These are phyloP conservation scores for Gorsachius magnificus DNA, from an alignment of 2,797 vertebrate genomes.

Conservation along the genomic window DNA sequence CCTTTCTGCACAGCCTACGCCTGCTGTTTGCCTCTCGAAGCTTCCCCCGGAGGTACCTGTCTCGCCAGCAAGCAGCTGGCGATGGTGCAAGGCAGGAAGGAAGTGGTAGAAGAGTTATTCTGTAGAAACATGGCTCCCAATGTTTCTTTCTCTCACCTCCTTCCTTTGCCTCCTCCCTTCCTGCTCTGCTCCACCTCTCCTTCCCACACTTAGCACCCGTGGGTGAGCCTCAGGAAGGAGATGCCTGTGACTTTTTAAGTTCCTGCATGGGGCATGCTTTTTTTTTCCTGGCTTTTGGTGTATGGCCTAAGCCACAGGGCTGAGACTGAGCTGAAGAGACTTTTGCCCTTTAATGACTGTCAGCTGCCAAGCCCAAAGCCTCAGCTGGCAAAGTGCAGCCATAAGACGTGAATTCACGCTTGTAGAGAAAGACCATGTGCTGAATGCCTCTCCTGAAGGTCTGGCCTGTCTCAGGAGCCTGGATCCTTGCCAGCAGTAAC, in stretches of 20 bases:
- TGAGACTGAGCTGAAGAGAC: not conserved
- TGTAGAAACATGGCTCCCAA: not conserved
- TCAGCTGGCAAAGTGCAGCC: not conserved
- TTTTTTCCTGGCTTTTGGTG: not conserved
- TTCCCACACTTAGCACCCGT: not conserved
- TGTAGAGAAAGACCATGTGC: not conserved
- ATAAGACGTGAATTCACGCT: fast-evolving
- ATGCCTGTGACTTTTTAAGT: not conserved
- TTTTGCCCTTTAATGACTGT: not conserved
- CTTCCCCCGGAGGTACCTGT: not conserved
- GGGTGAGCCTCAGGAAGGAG: not conserved
- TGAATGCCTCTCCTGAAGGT: not conserved
- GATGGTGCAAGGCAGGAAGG: not conserved
- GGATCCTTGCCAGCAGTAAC: not conserved
- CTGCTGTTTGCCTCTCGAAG: fast-evolving
- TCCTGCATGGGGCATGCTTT: not conserved
- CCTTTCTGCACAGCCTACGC: not conserved
- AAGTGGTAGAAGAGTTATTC: not conserved
- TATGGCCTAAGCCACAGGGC: not conserved
- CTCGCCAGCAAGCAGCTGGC: not conserved
- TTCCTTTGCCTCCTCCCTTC: not conserved
- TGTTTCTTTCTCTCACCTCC: not conserved
- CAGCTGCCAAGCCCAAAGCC: fast-evolving
- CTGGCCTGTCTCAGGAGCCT: not conserved
- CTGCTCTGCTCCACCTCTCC: not conserved